Conservation (phyloP, 2,113 vertebrate species). For the Bambusicola thoracicus region DNA sequence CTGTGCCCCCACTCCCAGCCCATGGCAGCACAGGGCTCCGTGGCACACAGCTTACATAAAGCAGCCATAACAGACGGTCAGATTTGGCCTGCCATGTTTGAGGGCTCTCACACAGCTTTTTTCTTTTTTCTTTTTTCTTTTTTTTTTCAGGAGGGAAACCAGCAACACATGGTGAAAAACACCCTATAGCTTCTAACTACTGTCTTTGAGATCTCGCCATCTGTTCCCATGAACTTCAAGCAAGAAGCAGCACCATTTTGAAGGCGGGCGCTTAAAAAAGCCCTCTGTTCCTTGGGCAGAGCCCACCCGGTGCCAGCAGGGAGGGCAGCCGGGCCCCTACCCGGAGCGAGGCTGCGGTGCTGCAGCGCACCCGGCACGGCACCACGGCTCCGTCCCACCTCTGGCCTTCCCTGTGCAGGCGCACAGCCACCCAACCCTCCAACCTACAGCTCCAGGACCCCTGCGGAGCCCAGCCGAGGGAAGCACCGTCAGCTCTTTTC, state of each 20-base stretch:
- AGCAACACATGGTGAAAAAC: constrained; percentile 54
- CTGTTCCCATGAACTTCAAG: constrained; percentile 56
- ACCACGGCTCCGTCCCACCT: neutral
- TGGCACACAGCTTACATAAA: constrained; percentile 20
- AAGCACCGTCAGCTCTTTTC: neutral
- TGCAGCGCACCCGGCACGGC: neutral
- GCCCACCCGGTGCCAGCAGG: accelerated
- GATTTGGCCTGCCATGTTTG: constrained; percentile 23
- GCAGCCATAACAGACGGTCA: constrained; percentile 41
- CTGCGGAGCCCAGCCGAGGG: neutral
- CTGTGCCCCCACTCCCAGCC: neutral
- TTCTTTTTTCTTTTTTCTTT: neutral
- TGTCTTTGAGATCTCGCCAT: constrained; percentile 49
- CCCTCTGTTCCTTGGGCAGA: constrained; percentile 3
- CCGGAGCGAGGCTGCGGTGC: neutral
- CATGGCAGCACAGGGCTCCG: accelerated
- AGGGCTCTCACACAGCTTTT: constrained; percentile 26
- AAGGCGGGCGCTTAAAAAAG: neutral
- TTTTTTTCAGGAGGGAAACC: constrained; percentile 49
- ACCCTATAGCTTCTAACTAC: constrained; percentile 47
- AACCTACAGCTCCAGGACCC: neutral
- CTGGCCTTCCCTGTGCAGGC: neutral
- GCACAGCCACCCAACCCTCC: neutral
- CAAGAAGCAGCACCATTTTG: constrained; percentile 50
- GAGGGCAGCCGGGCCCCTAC: neutral